Percentiles rank a stretch among this genome's conserved stretches.
Conservation (phyloP, 2,797 vertebrate genomes). For the Gymnothorax reevesii region DNA sequence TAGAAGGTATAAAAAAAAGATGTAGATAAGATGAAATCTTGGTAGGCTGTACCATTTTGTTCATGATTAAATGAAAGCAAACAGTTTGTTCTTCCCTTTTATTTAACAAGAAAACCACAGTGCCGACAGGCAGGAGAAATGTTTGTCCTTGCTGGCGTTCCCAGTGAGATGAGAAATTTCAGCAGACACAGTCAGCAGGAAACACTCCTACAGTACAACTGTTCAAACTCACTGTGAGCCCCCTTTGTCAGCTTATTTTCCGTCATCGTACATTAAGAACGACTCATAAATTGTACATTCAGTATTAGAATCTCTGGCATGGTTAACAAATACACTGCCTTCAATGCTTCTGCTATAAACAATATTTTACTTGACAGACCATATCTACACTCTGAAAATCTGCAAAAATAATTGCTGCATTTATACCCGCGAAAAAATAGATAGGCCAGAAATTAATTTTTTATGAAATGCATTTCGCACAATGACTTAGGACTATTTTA, state of each 20-base stretch:
- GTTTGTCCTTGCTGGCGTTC: background rate
- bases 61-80: background rate
- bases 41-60: background rate
- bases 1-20: too few species aligned
- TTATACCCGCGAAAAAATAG: background rate
- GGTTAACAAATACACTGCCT: background rate
- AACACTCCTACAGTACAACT: background rate
- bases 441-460: background rate
- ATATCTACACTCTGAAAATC: background rate
- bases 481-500: background rate
- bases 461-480: background rate
- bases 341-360: background rate
- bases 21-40: background rate
- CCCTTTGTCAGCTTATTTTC: background rate
- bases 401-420: background rate
- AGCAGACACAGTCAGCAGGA: conserved; percentile 2
- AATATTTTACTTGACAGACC: background rate
- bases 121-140: background rate
- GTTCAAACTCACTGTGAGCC: background rate
- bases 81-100: background rate
- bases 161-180: background rate
- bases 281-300: background rate
- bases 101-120: background rate
- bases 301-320: background rate
- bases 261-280: background rate